phyloP scores from a whole-genome alignment of 2,113 vertebrate genomes.

The Petroica traversi region DNA sequence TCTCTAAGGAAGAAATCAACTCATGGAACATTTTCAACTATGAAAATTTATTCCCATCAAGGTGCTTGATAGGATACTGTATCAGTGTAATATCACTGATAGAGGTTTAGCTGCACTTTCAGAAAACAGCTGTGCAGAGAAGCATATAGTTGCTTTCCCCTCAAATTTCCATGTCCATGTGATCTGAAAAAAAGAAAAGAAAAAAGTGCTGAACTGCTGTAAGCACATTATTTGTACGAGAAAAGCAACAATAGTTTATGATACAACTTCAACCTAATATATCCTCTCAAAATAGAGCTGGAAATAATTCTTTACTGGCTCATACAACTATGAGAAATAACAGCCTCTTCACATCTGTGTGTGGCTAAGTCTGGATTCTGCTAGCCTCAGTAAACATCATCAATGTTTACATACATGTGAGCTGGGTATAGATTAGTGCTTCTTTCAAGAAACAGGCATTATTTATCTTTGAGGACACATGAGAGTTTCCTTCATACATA shows the following conservation, averaged over 20 bases:
- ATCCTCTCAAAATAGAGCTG: neutral
- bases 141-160: neutral
- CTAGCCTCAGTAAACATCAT: neutral
- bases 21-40: neutral
- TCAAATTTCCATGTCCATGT: neutral
- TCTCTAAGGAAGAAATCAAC: neutral
- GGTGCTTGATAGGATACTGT: neutral
- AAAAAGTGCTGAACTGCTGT: neutral
- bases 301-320: neutral
- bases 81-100: neutral
- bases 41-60: neutral
- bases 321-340: neutral
- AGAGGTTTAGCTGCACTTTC: neutral
- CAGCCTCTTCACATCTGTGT: neutral
- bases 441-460: neutral
- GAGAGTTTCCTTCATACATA: neutral
- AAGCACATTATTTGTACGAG: neutral
- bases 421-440: neutral
- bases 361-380: neutral
- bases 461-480: neutral
- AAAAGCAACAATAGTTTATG: neutral
- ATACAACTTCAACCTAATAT: neutral
- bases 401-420: neutral
- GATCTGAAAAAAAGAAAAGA: constrained; percentile 52
- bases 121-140: neutral